Conservation (phyloP, 1,140 invertebrate genomes). For the Drosophila funebris region DNA sequence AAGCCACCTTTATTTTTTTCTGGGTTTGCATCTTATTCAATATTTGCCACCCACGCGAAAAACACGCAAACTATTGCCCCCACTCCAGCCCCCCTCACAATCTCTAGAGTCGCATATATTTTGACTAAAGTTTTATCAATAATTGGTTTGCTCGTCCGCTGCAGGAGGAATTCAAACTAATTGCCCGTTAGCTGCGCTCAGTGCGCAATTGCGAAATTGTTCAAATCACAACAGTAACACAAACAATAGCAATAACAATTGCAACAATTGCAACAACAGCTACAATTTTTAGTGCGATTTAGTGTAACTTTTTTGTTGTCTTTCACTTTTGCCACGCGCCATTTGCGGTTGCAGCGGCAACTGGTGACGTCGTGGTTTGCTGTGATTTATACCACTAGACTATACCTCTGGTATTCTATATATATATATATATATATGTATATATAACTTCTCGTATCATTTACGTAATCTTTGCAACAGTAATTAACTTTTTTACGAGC, state of each 20-base stretch:
- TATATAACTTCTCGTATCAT: background rate
- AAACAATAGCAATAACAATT: conserved; percentile 21
- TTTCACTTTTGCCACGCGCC: conserved; percentile 64
- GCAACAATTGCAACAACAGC: conserved; percentile 41
- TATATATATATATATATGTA: no score
- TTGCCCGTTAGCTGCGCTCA: conserved; percentile 54
- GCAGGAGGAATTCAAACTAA: conserved; percentile 56
- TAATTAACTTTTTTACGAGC: conserved; percentile 22
- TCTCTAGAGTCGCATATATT: conserved; percentile 51
- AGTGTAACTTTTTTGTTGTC: conserved; percentile 23
- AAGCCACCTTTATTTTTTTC: background rate
- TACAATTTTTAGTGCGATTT: conserved; percentile 46
- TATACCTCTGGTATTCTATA: no score
- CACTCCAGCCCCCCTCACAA: background rate
- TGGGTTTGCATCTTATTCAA: background rate
- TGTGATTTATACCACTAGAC: background rate
- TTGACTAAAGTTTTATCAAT: conserved; percentile 76
- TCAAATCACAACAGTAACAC: conserved; percentile 34
- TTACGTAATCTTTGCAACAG: conserved; percentile 23
- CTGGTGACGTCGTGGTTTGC: conserved; percentile 12
- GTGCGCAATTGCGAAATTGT: conserved; percentile 74
- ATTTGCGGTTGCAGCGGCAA: conserved; percentile 49
- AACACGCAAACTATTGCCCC: background rate
- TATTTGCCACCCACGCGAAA: conserved; percentile 34
- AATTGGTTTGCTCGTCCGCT: conserved; percentile 49